Conservation (phyloP, 2,113 vertebrate genomes). For the Bubalus kerabau region DNA sequence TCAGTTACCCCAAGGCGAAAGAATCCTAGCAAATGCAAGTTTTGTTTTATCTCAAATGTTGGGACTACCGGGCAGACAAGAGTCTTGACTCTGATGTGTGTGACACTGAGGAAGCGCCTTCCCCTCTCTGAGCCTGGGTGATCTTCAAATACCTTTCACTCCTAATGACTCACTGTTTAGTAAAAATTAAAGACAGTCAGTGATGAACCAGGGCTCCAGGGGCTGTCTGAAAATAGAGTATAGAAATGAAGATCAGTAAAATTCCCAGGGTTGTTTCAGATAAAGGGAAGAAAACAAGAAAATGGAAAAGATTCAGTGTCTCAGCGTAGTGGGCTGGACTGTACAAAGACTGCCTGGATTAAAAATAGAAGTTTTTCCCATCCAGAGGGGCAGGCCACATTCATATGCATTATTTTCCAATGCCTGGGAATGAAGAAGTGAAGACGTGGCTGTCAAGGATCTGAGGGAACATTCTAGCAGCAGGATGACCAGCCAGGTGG, state of each 20-base stretch:
- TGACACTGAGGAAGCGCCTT: neutral
- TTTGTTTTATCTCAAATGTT: neutral
- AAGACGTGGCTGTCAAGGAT: neutral
- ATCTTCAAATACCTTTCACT: neutral
- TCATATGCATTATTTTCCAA: accelerated
- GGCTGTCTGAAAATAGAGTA: neutral
- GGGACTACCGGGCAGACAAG: too few species aligned
- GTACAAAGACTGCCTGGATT: neutral
- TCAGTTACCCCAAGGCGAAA: neutral
- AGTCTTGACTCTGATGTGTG: neutral
- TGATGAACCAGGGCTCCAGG: neutral
- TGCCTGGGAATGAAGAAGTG: neutral
- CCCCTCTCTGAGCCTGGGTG: neutral
- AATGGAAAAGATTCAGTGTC: neutral
- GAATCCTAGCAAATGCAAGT: neutral
- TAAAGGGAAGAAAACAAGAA: neutral
- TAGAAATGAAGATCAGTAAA: neutral
- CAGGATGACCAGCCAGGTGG: neutral
- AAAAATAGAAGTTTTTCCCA: neutral
- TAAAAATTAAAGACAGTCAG: neutral
- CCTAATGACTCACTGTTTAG: neutral
- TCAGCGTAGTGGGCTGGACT: neutral
- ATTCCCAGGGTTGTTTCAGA: neutral
- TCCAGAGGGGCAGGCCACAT: neutral
- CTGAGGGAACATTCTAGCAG: neutral